These are phyloP conservation scores for Pharmacophagus antenor DNA, from an alignment of 2,888 invertebrate species.

Conservation along the genomic window DNA sequence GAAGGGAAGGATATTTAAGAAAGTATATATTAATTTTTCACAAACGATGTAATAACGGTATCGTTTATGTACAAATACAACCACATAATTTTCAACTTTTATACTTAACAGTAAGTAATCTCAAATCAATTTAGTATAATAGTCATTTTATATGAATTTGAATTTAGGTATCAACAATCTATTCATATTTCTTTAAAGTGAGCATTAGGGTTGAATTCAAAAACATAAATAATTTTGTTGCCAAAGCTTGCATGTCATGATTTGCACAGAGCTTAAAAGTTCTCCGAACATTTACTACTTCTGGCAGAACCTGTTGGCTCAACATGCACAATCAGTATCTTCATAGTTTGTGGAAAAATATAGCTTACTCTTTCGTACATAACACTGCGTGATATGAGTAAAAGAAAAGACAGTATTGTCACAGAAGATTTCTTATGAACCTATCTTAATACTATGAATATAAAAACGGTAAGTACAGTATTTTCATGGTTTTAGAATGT, in stretches of 20 bases:
- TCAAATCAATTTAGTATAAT: too few relatives aligned
- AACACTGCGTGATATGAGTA: constrained; percentile 34
- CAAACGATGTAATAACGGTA: too few relatives aligned
- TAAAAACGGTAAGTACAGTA: constrained; percentile 44
- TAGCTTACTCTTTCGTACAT: constrained; percentile 44
- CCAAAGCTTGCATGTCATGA: not conserved
- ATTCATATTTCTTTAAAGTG: too few relatives aligned
- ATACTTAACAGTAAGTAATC: too few relatives aligned
- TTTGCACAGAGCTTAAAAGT: constrained; percentile 6
- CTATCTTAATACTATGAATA: constrained; percentile 46
- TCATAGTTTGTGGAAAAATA: constrained; percentile 38
- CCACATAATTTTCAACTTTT: too few relatives aligned
- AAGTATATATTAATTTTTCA: too few relatives aligned
- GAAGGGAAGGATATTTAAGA: too few relatives aligned
- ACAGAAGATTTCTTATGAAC: constrained; percentile 49
- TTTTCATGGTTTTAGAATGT: constrained; percentile 36
- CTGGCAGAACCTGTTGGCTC: constrained; percentile 68
- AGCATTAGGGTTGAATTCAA: not conserved
- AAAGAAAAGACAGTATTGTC: constrained; percentile 44
- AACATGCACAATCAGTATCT: constrained; percentile 56
- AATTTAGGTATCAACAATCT: too few relatives aligned
- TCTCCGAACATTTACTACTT: constrained; percentile 46
- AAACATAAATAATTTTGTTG: not conserved
- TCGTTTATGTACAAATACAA: too few relatives aligned
- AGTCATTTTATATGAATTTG: too few relatives aligned